Conservation (phyloP, 2,113 vertebrate species). For the Puffinus mauretanicus region DNA sequence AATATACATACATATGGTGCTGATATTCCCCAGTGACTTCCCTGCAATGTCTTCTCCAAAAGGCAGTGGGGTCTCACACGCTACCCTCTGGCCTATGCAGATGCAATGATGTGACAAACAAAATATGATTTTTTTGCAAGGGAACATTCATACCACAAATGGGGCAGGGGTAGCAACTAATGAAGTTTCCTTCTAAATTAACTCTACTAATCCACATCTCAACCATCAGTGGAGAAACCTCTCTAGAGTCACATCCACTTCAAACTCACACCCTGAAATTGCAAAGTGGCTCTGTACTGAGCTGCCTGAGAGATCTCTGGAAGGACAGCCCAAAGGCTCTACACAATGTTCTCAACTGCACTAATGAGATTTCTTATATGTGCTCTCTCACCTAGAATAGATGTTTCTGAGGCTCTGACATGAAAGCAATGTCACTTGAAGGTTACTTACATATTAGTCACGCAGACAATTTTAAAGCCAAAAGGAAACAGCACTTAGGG, state of each 20-base stretch:
- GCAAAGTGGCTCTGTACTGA: background rate
- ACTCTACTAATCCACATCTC: background rate
- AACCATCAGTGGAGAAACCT: background rate
- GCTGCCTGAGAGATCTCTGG: background rate
- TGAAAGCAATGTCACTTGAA: background rate
- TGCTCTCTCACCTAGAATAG: background rate
- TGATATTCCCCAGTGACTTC: background rate
- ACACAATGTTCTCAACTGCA: background rate
- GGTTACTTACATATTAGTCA: background rate
- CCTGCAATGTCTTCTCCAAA: background rate
- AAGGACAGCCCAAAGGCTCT: background rate
- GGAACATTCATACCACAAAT: background rate
- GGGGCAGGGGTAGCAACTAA: background rate
- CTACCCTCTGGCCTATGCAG: background rate
- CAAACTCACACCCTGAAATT: background rate
- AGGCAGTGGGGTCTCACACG: background rate
- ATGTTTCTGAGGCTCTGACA: background rate
- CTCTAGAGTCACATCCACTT: background rate
- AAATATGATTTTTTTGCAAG: accelerated
- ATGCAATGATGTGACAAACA: background rate
- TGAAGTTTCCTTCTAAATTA: background rate
- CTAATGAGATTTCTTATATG: background rate
- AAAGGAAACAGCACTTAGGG: background rate
- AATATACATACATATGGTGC: accelerated
- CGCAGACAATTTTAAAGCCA: background rate